phyloP scores from a whole-genome alignment of 2,797 vertebrate species.

The Apogon hyalosoma region DNA sequence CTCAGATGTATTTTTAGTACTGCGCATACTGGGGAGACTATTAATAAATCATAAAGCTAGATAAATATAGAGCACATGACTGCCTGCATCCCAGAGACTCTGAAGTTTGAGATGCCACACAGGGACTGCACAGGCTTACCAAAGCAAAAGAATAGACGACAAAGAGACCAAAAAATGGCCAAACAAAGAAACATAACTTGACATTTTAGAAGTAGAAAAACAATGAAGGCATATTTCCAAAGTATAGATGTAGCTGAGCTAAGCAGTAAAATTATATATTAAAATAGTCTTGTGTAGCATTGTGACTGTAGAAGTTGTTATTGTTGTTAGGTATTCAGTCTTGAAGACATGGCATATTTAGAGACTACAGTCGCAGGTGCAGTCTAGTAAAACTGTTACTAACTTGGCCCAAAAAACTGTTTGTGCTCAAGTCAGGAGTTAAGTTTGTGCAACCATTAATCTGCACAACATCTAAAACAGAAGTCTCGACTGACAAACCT shows the following conservation, averaged over 20 bases:
- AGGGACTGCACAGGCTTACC: slow-evolving; percentile 1
- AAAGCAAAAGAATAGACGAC: slow-evolving; percentile 22
- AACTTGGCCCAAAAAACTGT: neutral
- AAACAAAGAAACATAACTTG: neutral
- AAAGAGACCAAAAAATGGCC: slow-evolving; percentile 11
- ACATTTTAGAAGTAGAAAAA: neutral
- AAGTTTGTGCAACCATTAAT: neutral
- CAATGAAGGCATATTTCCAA: neutral
- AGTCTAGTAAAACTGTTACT: neutral
- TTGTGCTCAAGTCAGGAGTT: neutral
- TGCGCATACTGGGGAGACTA: slow-evolving; percentile 77
- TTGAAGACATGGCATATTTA: neutral
- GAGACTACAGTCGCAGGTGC: neutral
- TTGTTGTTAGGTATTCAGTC: neutral
- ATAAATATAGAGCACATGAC: slow-evolving; percentile 80
- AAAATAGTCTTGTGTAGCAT: neutral
- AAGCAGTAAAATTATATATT: neutral
- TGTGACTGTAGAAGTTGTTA: too few species aligned
- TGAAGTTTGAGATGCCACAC: slow-evolving; percentile 48
- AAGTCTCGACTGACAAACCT: neutral
- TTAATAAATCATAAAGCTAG: slow-evolving; percentile 83
- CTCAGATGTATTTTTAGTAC: slow-evolving; percentile 80
- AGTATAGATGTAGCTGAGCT: slow-evolving; percentile 5
- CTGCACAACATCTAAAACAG: neutral
- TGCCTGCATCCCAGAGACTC: slow-evolving; percentile 55